Conservation (phyloP, 2,888 invertebrate species). For the Mechanitis messenoides region DNA sequence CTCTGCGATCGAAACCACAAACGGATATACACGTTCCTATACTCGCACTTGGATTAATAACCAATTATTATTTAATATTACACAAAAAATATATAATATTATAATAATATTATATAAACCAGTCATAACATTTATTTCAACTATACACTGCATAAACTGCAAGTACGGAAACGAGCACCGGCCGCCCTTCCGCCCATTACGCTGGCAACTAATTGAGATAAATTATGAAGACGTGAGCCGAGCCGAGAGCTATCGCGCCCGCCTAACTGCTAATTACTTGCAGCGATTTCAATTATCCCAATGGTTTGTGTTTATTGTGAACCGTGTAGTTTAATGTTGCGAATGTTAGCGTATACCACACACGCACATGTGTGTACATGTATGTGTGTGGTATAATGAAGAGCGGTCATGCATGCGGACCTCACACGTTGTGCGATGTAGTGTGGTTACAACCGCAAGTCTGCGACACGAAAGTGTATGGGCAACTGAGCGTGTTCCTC, state of each 20-base stretch:
- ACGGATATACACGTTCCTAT: constrained; percentile 15
- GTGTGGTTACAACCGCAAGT: constrained; percentile 29
- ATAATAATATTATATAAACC: not conserved
- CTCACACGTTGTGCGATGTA: constrained; percentile 25
- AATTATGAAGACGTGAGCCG: constrained; percentile 70
- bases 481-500: constrained; percentile 36
- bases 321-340: constrained; percentile 4
- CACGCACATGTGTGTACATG: no score
- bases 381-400: not conserved
- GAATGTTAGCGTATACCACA: not conserved
- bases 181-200: constrained; percentile 69
- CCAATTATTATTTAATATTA: not conserved
- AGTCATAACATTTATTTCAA: constrained; percentile 9
- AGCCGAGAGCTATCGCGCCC: constrained; percentile 59
- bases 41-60: not conserved
- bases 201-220: constrained; percentile 68
- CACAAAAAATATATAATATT: no score
- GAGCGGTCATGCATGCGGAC: constrained; percentile 14
- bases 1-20: constrained; percentile 20
- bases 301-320: constrained; percentile 28
- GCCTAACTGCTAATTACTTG: constrained; percentile 67
- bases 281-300: constrained; percentile 65
- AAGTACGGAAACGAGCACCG: constrained; percentile 27
- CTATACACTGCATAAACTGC: constrained; percentile 15
- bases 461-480: constrained; percentile 46